phyloP scores from a whole-genome alignment of 1,140 invertebrate species.

The Drosophila biarmipes region DNA sequence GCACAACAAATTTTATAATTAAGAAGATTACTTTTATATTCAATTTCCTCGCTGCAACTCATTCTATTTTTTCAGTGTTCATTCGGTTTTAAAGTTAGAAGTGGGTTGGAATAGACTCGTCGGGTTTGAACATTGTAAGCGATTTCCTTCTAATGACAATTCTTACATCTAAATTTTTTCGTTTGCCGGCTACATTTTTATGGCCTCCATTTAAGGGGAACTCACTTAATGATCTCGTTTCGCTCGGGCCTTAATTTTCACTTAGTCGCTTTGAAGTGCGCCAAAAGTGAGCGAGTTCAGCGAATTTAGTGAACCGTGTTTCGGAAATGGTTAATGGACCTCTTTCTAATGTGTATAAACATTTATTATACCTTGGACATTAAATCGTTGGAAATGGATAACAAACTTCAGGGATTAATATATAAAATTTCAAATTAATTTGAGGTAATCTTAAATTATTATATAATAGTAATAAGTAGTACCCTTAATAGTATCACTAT shows the following conservation, averaged over 20 bases:
- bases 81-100: background rate
- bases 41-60: too few relatives aligned
- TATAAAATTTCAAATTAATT: too few relatives aligned
- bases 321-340: conserved; percentile 55
- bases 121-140: conserved; percentile 47
- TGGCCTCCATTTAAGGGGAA: conserved; percentile 50
- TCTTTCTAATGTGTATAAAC: background rate
- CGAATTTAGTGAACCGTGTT: conserved; percentile 44
- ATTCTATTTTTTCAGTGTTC: background rate
- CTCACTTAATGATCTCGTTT: conserved; percentile 46
- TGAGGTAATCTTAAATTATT: too few relatives aligned
- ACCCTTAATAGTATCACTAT: too few relatives aligned
- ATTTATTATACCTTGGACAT: background rate
- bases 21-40: too few relatives aligned
- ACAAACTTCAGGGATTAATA: too few relatives aligned
- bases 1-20: too few relatives aligned
- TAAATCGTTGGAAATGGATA: background rate
- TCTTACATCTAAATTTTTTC: conserved; percentile 65
- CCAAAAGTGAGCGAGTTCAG: conserved; percentile 42
- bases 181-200: conserved; percentile 54
- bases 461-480: too few relatives aligned
- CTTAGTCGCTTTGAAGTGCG: conserved; percentile 7
- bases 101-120: background rate
- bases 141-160: conserved; percentile 73
- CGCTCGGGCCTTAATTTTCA: conserved; percentile 18